Base-by-base conservation (phyloP, 2,113 vertebrate genomes). In the Eira barbara region DNA sequence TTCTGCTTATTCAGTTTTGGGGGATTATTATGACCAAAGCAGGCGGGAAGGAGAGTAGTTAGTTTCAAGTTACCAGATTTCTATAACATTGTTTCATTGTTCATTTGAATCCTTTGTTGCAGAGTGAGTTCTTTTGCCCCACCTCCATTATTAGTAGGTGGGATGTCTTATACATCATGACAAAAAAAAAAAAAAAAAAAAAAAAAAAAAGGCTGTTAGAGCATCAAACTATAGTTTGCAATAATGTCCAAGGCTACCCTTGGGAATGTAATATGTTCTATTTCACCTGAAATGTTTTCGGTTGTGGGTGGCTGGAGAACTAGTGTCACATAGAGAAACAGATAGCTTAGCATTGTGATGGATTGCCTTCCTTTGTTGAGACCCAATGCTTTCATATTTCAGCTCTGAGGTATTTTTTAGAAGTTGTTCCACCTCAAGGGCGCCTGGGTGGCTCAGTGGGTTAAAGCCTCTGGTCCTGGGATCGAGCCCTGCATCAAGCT, bases 331-430 rank as follows among this genome's bases (percentile, higher is more conserved):
- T 0, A 2, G 27, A 89, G 17, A 59, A 42, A 65, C 13, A 71
- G 13, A 5, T 12, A 27, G 55, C 4, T 15, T 55, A 10, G 10
- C 10, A 25, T 18, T 73, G 15, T 0, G 1, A 29, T 69, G 7
- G 6, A 42, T 49, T 89, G 6, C 80, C 45, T 36, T 88, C 20
- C 52, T 49, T 15, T 78, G 39, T 8, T 76, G 25, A 86, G 10
- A 63, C 8, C 17, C 13, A 45, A 61, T 11, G 3, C 63, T 69
- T 67, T 7, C 57, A 45, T 73, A 47, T 45, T 84, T 55, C 57
- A 69, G 14, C 57, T 42, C 10, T 39, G 36, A 65, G 0, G 0
- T 39, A 42, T 47, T 79, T 3, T n/a, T 31, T 13, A 84, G 55
- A 73, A 25, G 61, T 59, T 14, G 3, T 39, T 97, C 23, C 9